Percentiles rank a stretch among this genome's conserved stretches.
phyloP scores from a whole-genome alignment of 2,113 vertebrate genomes.

The Craseonycteris thonglongyai region DNA sequence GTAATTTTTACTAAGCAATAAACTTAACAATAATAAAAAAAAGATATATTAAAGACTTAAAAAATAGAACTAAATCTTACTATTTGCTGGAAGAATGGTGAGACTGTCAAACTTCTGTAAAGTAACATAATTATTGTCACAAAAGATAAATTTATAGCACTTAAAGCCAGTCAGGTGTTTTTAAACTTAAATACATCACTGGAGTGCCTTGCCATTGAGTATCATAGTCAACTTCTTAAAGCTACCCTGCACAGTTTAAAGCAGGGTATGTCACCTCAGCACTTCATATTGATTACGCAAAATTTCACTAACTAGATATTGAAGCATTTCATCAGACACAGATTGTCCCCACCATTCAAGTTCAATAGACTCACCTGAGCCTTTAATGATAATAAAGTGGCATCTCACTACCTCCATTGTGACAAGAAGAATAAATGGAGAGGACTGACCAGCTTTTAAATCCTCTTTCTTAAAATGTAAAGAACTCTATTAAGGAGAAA shows the following conservation, averaged over 20 bases:
- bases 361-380: background rate
- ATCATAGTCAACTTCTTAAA: background rate
- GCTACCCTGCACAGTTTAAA: constrained; percentile 31
- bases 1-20: no score
- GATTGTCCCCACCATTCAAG: background rate
- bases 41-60: no score
- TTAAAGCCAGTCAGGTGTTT: constrained; percentile 47
- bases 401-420: background rate
- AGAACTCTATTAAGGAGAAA: background rate
- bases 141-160: constrained; percentile 45
- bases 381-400: constrained; percentile 36
- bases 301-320: constrained; percentile 58
- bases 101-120: constrained; percentile 45
- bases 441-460: background rate
- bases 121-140: constrained; percentile 36
- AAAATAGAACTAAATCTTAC: background rate
- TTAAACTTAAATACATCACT: constrained; percentile 40
- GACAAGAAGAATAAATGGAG: constrained; percentile 13
- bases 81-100: constrained; percentile 26
- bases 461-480: background rate
- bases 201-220: constrained; percentile 24
- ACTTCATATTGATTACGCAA: constrained; percentile 37
- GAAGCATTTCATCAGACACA: constrained; percentile 52
- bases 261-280: constrained; percentile 34
- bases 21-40: no score